A percentile compares a stretch with the other conserved stretches of the same genome.
Evolutionary conservation across 2,888 invertebrate genomes (phyloP).

Genomic region (Disparrhopalites patrizii): DNA sequence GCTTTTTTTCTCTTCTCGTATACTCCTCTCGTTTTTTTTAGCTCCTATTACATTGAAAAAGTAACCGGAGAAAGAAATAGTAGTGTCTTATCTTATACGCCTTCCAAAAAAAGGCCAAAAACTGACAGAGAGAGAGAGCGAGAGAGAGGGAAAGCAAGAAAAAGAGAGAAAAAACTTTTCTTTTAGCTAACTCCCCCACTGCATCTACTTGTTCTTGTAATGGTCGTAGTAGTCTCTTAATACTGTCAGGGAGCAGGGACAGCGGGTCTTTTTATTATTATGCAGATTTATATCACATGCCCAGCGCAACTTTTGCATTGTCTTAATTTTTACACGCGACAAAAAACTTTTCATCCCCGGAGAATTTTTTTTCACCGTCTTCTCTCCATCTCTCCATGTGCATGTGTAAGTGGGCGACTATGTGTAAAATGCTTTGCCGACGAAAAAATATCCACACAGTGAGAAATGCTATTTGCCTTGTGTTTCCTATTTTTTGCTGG

Average conservation of each 20-base stretch:
- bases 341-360: slow-evolving; percentile 38
- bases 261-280: slow-evolving; percentile 28
- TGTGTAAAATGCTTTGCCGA: too few relatives aligned
- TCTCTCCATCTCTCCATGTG: neutral
- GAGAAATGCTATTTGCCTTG: neutral
- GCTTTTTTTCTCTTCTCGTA: neutral
- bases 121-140: neutral
- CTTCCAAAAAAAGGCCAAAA: neutral
- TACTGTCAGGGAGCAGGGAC: slow-evolving; percentile 18
- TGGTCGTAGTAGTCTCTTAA: too few relatives aligned
- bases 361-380: slow-evolving; percentile 28
- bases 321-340: slow-evolving; percentile 41
- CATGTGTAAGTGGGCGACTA: too few relatives aligned
- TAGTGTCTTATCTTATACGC: neutral
- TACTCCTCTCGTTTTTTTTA: neutral
- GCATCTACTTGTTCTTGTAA: too few relatives aligned
- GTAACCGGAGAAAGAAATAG: too few relatives aligned
- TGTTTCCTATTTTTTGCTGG: neutral
- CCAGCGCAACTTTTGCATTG: slow-evolving; percentile 38
- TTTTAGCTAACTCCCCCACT: slow-evolving; percentile 21
- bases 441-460: too few relatives aligned
- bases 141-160: slow-evolving; percentile 17
- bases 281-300: slow-evolving; percentile 27
- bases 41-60: neutral
- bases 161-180: slow-evolving; percentile 14